These are phyloP conservation scores for Epinephelus cyanopodus DNA, from an alignment of 2,113 vertebrate species.

Conservation along the genomic window DNA sequence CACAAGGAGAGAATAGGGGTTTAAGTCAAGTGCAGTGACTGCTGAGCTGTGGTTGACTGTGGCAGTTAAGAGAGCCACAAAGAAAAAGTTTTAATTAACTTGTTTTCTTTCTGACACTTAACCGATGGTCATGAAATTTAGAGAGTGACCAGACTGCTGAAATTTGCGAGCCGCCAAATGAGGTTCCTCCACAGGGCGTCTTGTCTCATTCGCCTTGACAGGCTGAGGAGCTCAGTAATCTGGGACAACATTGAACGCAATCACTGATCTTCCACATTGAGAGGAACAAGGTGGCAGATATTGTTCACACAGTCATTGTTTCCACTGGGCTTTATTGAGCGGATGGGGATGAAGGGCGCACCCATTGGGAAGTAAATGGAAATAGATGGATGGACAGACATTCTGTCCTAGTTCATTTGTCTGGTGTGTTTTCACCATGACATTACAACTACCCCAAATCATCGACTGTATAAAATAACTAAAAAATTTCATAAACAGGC, in stretches of 20 bases:
- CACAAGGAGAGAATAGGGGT: neutral
- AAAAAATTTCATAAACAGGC: no score
- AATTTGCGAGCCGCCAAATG: conserved; percentile 37
- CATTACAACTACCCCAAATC: no score
- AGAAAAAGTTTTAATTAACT: conserved; percentile 29
- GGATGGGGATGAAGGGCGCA: neutral
- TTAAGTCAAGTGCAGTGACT: conserved; percentile 4
- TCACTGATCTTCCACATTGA: conserved; percentile 29
- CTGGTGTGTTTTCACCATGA: neutral
- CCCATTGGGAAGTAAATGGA: neutral
- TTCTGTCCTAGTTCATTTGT: neutral
- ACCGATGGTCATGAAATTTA: conserved; percentile 5
- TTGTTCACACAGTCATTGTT: conserved; percentile 47
- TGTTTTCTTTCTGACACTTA: conserved; percentile 22
- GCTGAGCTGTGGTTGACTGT: conserved; percentile 4
- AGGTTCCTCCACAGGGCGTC: conserved; percentile 21
- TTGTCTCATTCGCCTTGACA: conserved; percentile 50
- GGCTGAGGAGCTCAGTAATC: conserved; percentile 49
- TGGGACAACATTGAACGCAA: conserved; percentile 43
- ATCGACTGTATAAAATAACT: no score
- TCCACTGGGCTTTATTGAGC: conserved; percentile 33
- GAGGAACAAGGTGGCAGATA: conserved; percentile 49
- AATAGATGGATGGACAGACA: conserved; percentile 5
- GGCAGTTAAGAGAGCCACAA: neutral
- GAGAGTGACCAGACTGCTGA: conserved; percentile 26